phyloP scores from a whole-genome alignment of 2,113 vertebrate genomes.

The Tretioscincus oriximinensis region DNA sequence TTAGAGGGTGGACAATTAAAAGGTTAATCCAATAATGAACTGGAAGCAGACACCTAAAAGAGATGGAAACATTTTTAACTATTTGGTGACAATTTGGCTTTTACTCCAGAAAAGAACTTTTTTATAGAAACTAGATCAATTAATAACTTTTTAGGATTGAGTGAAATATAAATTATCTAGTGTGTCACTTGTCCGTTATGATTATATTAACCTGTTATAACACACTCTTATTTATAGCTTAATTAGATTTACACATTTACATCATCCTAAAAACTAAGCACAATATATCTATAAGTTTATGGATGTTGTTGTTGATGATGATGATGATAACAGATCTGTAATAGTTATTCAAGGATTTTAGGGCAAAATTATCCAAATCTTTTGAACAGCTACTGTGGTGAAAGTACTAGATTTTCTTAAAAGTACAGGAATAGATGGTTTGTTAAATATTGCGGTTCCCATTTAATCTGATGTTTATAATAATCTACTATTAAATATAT shows the following conservation, averaged over 20 bases:
- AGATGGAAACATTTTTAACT: not conserved
- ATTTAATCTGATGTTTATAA: not conserved
- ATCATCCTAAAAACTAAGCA: too few species aligned
- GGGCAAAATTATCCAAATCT: too few species aligned
- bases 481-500: not conserved
- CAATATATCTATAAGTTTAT: too few species aligned
- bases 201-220: not conserved
- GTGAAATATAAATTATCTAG: not conserved
- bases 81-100: not conserved
- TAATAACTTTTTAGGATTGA: not conserved
- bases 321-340: not conserved
- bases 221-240: not conserved
- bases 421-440: not conserved
- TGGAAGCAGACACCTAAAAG: not conserved
- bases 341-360: not conserved
- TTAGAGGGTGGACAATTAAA: not conserved
- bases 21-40: not conserved
- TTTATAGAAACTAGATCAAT: not conserved
- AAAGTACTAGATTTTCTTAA: not conserved
- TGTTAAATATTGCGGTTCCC: not conserved
- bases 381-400: not conserved
- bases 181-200: not conserved
- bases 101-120: not conserved
- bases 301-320: too few species aligned
- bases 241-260: too few species aligned